Base-by-base conservation (phyloP, 2,113 vertebrate genomes). In the Mirza zaza region DNA sequence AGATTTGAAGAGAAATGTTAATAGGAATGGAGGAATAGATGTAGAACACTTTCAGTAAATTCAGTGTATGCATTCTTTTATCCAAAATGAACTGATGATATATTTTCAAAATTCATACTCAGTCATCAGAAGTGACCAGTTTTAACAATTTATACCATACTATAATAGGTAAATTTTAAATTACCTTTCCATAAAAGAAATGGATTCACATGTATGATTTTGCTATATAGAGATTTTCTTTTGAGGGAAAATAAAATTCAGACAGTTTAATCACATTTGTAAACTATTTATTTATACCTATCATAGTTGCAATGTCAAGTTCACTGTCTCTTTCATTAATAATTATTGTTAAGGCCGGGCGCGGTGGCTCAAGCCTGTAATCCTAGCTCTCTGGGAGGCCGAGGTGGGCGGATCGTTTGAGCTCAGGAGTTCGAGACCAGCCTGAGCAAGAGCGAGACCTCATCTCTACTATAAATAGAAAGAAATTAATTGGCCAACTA, bases 11-110 rank as follows among this genome's bases (percentile, higher is more conserved):
- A 70, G 59, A 13, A 71, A 71, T 48, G n/a, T 73, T 93, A 63
- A 65, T 73, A 14, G 63, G 34, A 77, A 79, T 79, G 34, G 6
- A 93, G 79, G 29, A 90, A 55, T 12, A 52, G 39, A 52, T 84
- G 93, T 57, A 63, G 90, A 90, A 8, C 15, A 79, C 42, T n/a
- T 89, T 84, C 71, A 68, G 29, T 32, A 90, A 90, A 85, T 71
- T 96, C n/a, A 75, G 25, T 18, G 29, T 61, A 88, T 65, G 86
- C 55, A 90, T 85, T 90, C n/a, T 36, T 90, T 92, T 76, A 76
- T 59, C n/a, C 8, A 70, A 93, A 75, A 50, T n/a, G 11, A 59
- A 61, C 8, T 9, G 15, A 92, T 68, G 34, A 61, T 68, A 2
- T 84, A 68, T 63, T 71, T 79, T 79, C 34, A 85, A 67, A 75